Base-by-base conservation (phyloP, 37 sponge, comb jelly and placozoan genomes). In the Dysidea cf. avara region DNA sequence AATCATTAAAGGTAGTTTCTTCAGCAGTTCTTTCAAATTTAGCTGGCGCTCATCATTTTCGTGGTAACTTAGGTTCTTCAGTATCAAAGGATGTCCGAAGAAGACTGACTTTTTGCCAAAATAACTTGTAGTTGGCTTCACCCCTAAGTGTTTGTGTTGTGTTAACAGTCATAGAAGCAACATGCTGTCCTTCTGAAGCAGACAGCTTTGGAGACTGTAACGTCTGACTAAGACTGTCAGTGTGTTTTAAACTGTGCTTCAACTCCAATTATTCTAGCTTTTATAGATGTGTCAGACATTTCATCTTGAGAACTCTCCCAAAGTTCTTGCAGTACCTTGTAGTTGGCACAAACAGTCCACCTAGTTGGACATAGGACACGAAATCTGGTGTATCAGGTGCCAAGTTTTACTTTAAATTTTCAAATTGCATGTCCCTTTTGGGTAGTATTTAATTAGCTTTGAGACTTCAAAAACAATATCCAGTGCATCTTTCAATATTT, bases 321-420 rank as follows among this genome's bases (percentile, higher is more conserved):
- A 31, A 89, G 73, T 48, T 31, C 30, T 71, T 51, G 50, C 37
- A 89, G 61, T 20, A 69, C n/a, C 25, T 89, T 38, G 52, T 85
- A 81, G 62, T 77, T 62, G 30, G 86, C 78, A 39, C 78, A 64
- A 28, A 90, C 87, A 61, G 86, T 90, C 91, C 86, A 90, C 69
- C 82, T 80, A 56, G 84, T 83, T 36, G 80, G 80, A 46, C 80
- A 79, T 37, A 66, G 40, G 68, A 81, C 5, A 78, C 84, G 66
- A 26, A 89, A 17, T 13, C 46, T 18, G 65, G 81, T 26, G 76
- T 66, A 40, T 89, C 81, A 71, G 78, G 76, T 34, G 68, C 72
- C 22, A 64, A 77, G 62, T 85, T 86, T 59, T 77, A 73, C 31
- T 85, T 84, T 36, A 90, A 29, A 29, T 29, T 31, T 71, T 46